Evolutionary conservation across 2,113 vertebrate species (phyloP).

Genomic region (Alces alces): DNA sequence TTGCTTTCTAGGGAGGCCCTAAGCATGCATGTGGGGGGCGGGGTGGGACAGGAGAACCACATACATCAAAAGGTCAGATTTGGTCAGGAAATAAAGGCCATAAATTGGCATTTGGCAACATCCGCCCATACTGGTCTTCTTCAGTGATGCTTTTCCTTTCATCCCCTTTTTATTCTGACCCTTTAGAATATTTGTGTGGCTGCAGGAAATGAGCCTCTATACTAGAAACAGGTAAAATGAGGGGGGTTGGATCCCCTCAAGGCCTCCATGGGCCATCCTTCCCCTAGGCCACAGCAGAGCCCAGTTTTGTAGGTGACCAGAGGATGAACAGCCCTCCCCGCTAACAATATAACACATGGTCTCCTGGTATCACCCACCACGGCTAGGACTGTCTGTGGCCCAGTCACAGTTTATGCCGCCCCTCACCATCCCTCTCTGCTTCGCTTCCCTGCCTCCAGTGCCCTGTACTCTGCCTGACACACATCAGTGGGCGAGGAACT

Average conservation of each 20-base stretch:
- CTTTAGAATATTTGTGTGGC: not conserved
- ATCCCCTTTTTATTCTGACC: not conserved
- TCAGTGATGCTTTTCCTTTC: not conserved
- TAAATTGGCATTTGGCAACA: slow-evolving; percentile 1
- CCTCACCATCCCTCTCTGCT: not conserved
- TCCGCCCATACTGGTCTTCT: not conserved
- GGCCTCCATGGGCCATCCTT: not conserved
- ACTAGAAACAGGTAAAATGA: not conserved
- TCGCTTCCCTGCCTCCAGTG: not conserved
- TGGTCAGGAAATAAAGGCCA: slow-evolving; percentile 27
- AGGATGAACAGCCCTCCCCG: not conserved
- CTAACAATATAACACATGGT: not conserved
- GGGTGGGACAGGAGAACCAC: not conserved
- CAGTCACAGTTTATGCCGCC: not conserved
- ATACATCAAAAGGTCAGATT: slow-evolving; percentile 8
- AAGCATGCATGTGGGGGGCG: not conserved
- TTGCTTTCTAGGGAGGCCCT: not conserved
- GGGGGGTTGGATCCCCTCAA: not conserved
- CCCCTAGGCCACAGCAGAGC: not conserved
- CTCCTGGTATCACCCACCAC: not conserved
- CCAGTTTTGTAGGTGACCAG: not conserved
- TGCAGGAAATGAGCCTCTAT: not conserved
- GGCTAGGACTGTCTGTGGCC: not conserved
- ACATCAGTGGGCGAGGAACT: not conserved
- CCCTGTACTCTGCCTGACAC: not conserved